Evolutionary conservation across 2,113 vertebrate genomes (phyloP).

Genomic region (Sapajus apella): DNA sequence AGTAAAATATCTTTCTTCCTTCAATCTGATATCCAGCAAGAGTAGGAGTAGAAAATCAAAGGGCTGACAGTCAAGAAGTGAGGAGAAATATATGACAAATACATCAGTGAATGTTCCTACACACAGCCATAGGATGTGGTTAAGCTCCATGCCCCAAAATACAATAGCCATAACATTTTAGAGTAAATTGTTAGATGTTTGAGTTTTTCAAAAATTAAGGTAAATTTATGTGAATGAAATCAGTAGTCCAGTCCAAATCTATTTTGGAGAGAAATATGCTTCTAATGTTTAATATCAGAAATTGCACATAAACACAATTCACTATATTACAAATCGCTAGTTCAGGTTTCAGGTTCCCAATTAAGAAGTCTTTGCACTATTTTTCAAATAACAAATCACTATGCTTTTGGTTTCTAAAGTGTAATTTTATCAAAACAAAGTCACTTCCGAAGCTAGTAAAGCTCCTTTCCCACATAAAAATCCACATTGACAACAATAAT

Average conservation of each 20-base stretch:
- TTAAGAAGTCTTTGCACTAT: not conserved
- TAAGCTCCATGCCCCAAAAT: not conserved
- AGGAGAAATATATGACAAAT: not conserved
- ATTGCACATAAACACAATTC: not conserved
- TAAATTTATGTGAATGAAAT: not conserved
- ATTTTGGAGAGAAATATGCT: not conserved
- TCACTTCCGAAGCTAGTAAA: not conserved
- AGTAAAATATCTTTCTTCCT: not conserved
- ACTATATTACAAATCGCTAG: not conserved
- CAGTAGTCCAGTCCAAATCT: not conserved
- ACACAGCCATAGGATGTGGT: not conserved
- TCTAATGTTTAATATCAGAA: not conserved
- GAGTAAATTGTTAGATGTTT: not conserved
- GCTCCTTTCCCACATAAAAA: not conserved
- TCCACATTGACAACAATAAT: not conserved
- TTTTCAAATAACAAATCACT: not conserved
- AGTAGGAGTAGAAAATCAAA: not conserved
- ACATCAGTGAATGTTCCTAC: not conserved
- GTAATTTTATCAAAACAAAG: not conserved
- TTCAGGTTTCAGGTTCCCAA: not conserved
- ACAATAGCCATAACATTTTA: not conserved
- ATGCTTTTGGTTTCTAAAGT: not conserved
- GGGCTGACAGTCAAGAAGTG: too few relatives aligned
- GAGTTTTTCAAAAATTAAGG: not conserved
- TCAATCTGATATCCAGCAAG: not conserved